Evolutionary conservation across 2,797 vertebrate species (phyloP).

Genomic region (Silurus aristotelis): DNA sequence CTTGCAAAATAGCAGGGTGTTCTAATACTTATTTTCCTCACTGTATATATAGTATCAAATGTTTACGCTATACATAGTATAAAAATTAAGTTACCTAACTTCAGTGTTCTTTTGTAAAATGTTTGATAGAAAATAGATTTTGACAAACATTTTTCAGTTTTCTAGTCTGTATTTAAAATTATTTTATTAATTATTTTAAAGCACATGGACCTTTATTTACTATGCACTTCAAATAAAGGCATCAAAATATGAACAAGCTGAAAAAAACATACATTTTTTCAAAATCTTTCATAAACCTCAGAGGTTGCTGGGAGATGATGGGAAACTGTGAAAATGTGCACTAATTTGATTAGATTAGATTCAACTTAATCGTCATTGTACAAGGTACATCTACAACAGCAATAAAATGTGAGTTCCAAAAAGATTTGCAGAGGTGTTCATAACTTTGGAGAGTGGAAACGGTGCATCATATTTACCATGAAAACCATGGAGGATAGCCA

Average conservation of each 20-base stretch:
- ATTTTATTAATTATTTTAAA: too few species aligned
- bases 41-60: not conserved
- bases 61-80: not conserved
- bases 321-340: constrained; percentile 51
- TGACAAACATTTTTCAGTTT: not conserved
- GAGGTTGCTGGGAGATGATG: constrained; percentile 23
- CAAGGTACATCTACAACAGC: too few species aligned
- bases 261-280: not conserved
- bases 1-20: too few species aligned
- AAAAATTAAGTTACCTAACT: not conserved
- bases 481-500: constrained; percentile 67
- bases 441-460: constrained; percentile 73
- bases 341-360: constrained; percentile 18
- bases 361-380: too few species aligned
- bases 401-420: constrained; percentile 51
- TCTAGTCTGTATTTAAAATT: not conserved
- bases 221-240: not conserved
- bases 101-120: not conserved
- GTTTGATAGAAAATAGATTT: not conserved
- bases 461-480: constrained; percentile 72
- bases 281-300: constrained; percentile 9
- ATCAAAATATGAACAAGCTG: not conserved
- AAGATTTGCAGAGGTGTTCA: constrained; percentile 65
- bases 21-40: too few species aligned
- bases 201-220: not conserved